Evolutionary conservation across 2,113 vertebrate species (phyloP).

Genomic region (Meleagris gallopavo): DNA sequence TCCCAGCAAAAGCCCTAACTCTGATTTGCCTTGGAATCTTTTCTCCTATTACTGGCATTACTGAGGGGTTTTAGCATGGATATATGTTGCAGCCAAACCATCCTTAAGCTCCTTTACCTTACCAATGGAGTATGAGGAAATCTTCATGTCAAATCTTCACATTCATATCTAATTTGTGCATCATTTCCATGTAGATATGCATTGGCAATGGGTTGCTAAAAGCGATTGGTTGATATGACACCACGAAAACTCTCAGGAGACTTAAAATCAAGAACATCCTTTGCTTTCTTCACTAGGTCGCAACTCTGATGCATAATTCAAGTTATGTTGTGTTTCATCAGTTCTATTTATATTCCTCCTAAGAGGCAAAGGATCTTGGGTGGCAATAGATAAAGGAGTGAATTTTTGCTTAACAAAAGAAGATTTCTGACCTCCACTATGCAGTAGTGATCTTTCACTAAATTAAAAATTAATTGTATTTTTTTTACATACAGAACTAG

Average conservation of each 20-base stretch:
- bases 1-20: neutral
- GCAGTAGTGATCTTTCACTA: neutral
- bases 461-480: neutral
- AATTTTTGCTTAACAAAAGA: neutral
- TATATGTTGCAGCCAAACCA: neutral
- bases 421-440: neutral
- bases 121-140: neutral
- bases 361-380: neutral
- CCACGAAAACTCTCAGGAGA: fast-evolving
- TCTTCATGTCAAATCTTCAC: neutral
- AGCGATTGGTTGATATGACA: neutral
- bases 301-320: neutral
- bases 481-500: neutral
- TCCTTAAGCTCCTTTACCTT: neutral
- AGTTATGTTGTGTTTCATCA: neutral
- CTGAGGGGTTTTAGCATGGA: neutral
- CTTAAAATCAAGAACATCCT: neutral
- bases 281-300: neutral
- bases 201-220: neutral
- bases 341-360: neutral
- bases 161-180: neutral
- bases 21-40: neutral
- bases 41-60: neutral
- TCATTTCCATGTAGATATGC: neutral
- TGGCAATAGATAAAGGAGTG: neutral